Percentiles rank a stretch among this genome's conserved stretches.
These are phyloP conservation scores for Thereuonema tuberculata DNA, from an alignment of 1,140 invertebrate genomes.

Conservation along the genomic window DNA sequence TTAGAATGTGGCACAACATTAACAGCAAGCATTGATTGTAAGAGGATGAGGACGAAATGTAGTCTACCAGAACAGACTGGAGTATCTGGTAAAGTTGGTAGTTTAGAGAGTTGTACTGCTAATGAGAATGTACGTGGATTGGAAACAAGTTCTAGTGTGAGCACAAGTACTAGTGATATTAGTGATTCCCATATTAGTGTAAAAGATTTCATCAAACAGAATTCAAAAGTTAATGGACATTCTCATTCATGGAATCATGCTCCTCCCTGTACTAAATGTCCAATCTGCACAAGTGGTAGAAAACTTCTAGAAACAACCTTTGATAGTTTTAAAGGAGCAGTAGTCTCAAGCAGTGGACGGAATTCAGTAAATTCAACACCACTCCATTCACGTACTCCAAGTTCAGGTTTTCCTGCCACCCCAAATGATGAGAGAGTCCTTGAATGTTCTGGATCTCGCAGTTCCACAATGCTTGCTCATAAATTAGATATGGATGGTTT, in stretches of 20 bases:
- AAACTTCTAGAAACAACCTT: not conserved
- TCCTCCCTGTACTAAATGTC: not conserved
- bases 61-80: constrained; percentile 19
- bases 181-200: constrained; percentile 27
- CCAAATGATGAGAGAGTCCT: constrained; percentile 26
- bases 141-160: constrained; percentile 7
- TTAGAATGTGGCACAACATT: constrained; percentile 10
- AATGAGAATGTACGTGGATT: too few species aligned
- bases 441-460: not conserved
- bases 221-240: not conserved
- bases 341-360: constrained; percentile 15
- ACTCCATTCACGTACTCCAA: constrained; percentile 29
- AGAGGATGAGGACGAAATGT: too few species aligned
- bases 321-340: not conserved
- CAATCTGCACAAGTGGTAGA: not conserved
- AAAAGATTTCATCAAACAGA: not conserved
- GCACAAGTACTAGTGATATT: constrained; percentile 32
- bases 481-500: constrained; percentile 39
- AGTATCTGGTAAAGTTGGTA: constrained; percentile 21
- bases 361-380: constrained; percentile 28
- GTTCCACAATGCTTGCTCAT: constrained; percentile 12
- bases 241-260: not conserved
- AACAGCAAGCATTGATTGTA: not conserved
- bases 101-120: too few species aligned
- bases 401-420: constrained; percentile 27